Conservation (phyloP, 2,888 invertebrate species). For the Apotomis turbidana region DNA sequence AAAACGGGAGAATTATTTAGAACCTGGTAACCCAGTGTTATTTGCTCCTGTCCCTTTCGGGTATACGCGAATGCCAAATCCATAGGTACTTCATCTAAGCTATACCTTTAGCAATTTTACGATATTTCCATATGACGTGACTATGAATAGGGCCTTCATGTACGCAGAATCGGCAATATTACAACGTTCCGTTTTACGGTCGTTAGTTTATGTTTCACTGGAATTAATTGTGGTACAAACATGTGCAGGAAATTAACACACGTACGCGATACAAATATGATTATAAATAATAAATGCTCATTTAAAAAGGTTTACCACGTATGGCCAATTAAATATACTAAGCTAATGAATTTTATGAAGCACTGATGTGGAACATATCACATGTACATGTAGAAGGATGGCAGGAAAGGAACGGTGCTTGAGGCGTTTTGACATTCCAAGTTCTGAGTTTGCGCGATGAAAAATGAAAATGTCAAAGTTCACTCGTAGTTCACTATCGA, state of each 20-base stretch:
- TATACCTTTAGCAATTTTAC: too few relatives aligned
- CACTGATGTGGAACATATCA: background rate
- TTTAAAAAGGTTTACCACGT: background rate
- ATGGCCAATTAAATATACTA: background rate
- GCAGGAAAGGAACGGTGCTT: slow-evolving; percentile 55
- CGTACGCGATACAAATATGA: background rate
- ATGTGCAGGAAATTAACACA: background rate
- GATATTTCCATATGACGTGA: slow-evolving; percentile 10
- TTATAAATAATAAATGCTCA: background rate
- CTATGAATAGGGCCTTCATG: slow-evolving; percentile 60
- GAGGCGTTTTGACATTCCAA: slow-evolving; percentile 63
- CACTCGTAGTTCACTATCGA: slow-evolving; percentile 51
- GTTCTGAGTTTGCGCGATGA: slow-evolving; percentile 43
- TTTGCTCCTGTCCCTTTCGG: too few relatives aligned
- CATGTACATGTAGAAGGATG: slow-evolving; percentile 46
- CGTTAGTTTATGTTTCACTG: slow-evolving; percentile 39
- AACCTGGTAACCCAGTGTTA: too few relatives aligned
- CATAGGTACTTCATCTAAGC: too few relatives aligned
- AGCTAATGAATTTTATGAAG: background rate
- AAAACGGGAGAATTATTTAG: too few relatives aligned
- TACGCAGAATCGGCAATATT: slow-evolving; percentile 59
- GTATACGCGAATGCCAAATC: too few relatives aligned
- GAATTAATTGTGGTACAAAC: background rate
- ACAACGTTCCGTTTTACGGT: slow-evolving; percentile 72
- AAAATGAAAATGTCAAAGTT: slow-evolving; percentile 81